Conservation (phyloP, 2,888 invertebrate genomes). For the Biston betularia region DNA sequence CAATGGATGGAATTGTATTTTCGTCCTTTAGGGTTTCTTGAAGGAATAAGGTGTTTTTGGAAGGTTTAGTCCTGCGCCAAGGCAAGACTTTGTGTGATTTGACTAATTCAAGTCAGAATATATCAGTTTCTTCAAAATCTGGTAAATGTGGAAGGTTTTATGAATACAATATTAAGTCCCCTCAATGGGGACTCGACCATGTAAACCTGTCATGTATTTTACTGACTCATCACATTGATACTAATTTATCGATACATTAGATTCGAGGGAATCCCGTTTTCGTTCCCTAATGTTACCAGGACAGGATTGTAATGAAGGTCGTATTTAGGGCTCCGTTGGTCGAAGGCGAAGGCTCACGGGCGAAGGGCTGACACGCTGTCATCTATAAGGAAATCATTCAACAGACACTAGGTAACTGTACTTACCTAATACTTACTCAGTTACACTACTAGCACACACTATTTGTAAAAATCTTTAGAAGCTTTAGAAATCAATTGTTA, state of each 20-base stretch:
- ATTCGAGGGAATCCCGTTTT: neutral
- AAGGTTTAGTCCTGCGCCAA: no score
- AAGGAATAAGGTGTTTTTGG: no score
- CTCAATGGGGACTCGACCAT: no score
- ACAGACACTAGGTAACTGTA: constrained; percentile 36
- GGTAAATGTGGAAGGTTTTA: no score
- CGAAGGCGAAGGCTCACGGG: constrained; percentile 22
- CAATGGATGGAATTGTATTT: no score
- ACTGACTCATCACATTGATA: neutral
- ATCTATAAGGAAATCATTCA: constrained; percentile 38
- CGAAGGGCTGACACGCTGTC: constrained; percentile 30
- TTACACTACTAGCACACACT: neutral
- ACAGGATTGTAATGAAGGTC: constrained; percentile 33
- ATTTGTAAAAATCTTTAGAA: no score
- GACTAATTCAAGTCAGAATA: no score
- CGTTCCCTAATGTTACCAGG: neutral
- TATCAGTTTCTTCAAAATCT: no score
- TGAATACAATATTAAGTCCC: no score
- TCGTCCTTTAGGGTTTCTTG: no score
- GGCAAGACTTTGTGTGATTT: no score
- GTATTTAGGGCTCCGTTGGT: constrained; percentile 40
- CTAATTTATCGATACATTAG: neutral
- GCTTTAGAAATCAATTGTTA: neutral
- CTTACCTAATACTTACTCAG: neutral
- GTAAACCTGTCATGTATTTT: no score